These are phyloP conservation scores for Amblyopsis rosae DNA, from an alignment of 2,113 vertebrate genomes.

Conservation along the genomic window DNA sequence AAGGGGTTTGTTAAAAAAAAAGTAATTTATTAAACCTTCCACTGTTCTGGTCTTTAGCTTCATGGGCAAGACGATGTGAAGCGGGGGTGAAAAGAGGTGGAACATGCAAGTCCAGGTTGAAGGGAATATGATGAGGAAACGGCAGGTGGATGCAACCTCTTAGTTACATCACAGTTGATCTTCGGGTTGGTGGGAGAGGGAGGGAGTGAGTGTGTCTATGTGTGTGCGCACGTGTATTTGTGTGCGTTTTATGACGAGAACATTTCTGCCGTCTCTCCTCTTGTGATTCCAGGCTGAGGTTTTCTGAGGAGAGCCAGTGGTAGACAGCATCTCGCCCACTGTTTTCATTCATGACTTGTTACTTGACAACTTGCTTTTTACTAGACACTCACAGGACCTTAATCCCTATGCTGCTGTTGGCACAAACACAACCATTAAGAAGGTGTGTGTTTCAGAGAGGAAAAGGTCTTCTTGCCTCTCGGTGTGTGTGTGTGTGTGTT, in stretches of 20 bases:
- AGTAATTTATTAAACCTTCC: conserved; percentile 71
- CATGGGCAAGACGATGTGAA: conserved; percentile 50
- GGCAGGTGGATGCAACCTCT: conserved; percentile 35
- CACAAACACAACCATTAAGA: conserved; percentile 51
- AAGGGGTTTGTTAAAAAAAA: conserved; percentile 30
- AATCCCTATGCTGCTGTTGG: conserved; percentile 69
- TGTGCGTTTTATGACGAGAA: conserved; percentile 58
- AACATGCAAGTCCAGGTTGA: conserved; percentile 6
- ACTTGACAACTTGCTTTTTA: conserved; percentile 63
- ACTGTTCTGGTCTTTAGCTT: conserved; percentile 79
- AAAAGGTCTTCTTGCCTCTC: conserved; percentile 50
- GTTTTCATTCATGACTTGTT: conserved; percentile 56
- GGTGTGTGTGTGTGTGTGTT: conserved; percentile 41
- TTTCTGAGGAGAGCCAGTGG: conserved; percentile 30
- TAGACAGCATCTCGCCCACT: conserved; percentile 59
- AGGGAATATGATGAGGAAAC: conserved; percentile 4
- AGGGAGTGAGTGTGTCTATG: conserved; percentile 47
- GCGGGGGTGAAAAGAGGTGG: conserved; percentile 38
- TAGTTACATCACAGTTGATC: conserved; percentile 24
- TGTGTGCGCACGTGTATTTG: conserved; percentile 15
- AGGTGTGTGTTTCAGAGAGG: conserved; percentile 50
- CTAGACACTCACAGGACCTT: conserved; percentile 72
- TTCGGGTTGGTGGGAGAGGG: conserved; percentile 28
- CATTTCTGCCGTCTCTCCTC: conserved; percentile 40
- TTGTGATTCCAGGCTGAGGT: conserved; percentile 12